Evolutionary conservation across 2,888 invertebrate species (phyloP).

Genomic region (Oxytorus armatus): DNA sequence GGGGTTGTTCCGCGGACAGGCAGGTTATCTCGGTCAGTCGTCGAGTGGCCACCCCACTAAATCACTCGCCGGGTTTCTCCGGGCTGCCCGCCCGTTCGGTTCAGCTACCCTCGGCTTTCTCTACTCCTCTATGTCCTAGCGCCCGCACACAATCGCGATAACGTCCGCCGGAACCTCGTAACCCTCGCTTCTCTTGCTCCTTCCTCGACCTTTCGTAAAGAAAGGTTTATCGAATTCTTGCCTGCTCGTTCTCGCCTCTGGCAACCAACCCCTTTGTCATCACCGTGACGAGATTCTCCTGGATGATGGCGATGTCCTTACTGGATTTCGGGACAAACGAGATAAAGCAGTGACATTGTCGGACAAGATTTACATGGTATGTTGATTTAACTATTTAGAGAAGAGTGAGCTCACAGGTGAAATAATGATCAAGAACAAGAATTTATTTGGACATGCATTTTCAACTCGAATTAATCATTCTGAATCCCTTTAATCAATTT

Average conservation of each 20-base stretch:
- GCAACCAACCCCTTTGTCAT: conserved; percentile 49
- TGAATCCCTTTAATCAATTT: too few relatives aligned
- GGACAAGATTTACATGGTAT: neutral
- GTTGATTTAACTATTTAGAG: conserved; percentile 29
- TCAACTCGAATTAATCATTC: too few relatives aligned
- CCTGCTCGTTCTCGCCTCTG: conserved; percentile 45
- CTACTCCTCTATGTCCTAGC: conserved; percentile 62
- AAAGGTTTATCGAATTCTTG: conserved; percentile 65
- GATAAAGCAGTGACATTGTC: conserved; percentile 7
- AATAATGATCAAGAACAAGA: neutral
- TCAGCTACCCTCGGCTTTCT: conserved; percentile 64
- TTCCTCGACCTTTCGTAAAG: conserved; percentile 56
- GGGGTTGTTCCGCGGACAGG: conserved; percentile 83
- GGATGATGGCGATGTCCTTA: conserved; percentile 17
- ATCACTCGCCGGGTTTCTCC: conserved; percentile 80
- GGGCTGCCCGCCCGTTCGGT: conserved; percentile 70
- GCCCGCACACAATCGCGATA: conserved; percentile 78
- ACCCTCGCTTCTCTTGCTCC: conserved; percentile 64
- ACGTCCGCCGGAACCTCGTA: conserved; percentile 74
- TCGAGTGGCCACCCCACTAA: conserved; percentile 83
- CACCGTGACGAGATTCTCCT: conserved; percentile 34
- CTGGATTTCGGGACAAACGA: conserved; percentile 23
- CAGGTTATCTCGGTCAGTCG: conserved; percentile 83
- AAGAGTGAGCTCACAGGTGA: neutral
- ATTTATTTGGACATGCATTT: neutral